Percentiles rank a stretch among this genome's conserved stretches.
Conservation (phyloP, 1,140 invertebrate species). For the Mycetomoellerius zeteki region DNA sequence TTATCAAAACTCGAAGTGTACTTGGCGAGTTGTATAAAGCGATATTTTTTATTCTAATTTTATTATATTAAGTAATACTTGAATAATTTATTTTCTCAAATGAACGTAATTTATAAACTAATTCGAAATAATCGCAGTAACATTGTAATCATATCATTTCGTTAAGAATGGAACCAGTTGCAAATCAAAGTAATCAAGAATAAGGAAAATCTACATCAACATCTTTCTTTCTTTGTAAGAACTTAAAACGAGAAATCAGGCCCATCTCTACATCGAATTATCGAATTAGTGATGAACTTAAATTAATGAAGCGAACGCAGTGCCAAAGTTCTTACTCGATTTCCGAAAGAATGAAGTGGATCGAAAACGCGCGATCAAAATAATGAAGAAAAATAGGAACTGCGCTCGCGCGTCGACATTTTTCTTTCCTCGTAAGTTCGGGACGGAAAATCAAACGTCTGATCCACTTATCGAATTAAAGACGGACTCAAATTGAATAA, state of each 20-base stretch:
- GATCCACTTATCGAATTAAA: conserved; percentile 62
- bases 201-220: background rate
- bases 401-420: conserved; percentile 43
- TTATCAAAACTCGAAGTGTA: conserved; percentile 36
- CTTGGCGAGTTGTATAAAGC: background rate
- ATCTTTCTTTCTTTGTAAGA: background rate
- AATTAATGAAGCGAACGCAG: conserved; percentile 51
- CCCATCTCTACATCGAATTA: conserved; percentile 5
- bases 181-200: background rate
- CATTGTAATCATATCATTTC: background rate
- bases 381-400: conserved; percentile 62
- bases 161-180: background rate
- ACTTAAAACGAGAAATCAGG: conserved; percentile 23
- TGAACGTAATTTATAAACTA: background rate
- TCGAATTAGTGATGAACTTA: conserved; percentile 41
- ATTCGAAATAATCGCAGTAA: background rate
- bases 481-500: conserved; percentile 61
- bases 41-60: background rate
- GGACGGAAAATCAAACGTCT: conserved; percentile 51
- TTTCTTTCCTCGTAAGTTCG: conserved; percentile 32
- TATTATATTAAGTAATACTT: conserved; percentile 7
- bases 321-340: conserved; percentile 54
- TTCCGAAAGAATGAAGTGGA: conserved; percentile 45
- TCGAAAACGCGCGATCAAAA: conserved; percentile 46
- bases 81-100: background rate